Conservation (phyloP, 2,797 vertebrate genomes). For the Chaunax sp. region DNA sequence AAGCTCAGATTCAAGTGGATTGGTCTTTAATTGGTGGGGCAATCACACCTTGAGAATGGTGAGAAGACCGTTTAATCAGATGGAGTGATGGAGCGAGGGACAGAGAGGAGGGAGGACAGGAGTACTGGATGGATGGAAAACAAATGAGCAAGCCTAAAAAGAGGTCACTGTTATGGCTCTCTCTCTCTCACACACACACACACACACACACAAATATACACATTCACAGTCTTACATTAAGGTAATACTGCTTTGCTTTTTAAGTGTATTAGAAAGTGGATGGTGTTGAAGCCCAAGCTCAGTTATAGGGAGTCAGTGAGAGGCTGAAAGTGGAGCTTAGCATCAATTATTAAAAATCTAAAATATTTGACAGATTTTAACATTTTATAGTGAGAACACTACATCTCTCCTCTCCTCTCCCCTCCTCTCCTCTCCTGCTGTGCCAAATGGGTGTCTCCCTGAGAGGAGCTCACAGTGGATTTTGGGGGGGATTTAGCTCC, state of each 20-base stretch:
- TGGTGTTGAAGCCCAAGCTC: constrained; percentile 55
- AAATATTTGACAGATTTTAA: constrained; percentile 10
- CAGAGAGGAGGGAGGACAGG: constrained; percentile 47
- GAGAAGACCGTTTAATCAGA: constrained; percentile 81
- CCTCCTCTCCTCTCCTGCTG: constrained; percentile 31
- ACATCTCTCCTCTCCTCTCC: constrained; percentile 21
- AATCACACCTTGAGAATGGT: constrained; percentile 82
- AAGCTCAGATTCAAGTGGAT: constrained; percentile 93
- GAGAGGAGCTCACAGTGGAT: constrained; percentile 97
- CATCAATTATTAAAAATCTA: constrained; percentile 1
- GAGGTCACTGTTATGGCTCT: constrained; percentile 58
- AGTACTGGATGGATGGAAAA: constrained; percentile 64
- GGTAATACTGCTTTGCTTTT: constrained; percentile 72
- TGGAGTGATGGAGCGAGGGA: constrained; percentile 73
- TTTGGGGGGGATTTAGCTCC: constrained; percentile 84
- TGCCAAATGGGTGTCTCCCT: constrained; percentile 83
- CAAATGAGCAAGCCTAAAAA: constrained; percentile 68
- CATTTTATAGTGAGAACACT: constrained; percentile 23
- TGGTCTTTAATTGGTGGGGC: constrained; percentile 96
- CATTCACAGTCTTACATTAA: constrained; percentile 59
- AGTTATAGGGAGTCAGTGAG: constrained; percentile 40
- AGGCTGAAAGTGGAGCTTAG: not conserved
- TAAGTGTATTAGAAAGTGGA: constrained; percentile 76
- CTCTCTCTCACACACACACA: constrained; percentile 7
- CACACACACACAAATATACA: constrained; percentile 36